These are phyloP conservation scores for Psilanteris sp. DNA, from an alignment of 1,140 invertebrate genomes.

Conservation along the genomic window DNA sequence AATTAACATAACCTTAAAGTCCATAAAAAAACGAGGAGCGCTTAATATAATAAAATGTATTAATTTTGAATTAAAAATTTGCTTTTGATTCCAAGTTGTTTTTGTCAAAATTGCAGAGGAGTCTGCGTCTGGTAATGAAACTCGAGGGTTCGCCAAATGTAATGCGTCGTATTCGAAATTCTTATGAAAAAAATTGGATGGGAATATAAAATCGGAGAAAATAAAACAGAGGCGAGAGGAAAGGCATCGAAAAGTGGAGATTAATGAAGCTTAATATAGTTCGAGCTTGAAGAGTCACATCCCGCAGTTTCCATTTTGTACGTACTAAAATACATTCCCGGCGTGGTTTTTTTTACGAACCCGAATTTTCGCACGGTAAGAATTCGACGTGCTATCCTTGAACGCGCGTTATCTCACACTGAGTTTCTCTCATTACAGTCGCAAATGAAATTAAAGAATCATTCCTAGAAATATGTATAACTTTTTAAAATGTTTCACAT, in stretches of 20 bases:
- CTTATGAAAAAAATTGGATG: slow-evolving; percentile 2
- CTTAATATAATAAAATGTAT: too few relatives aligned
- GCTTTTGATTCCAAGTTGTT: background rate
- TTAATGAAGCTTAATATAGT: slow-evolving; percentile 11
- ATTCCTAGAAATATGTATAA: slow-evolving; percentile 2
- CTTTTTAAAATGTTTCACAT: slow-evolving; percentile 7
- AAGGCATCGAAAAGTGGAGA: slow-evolving; percentile 2
- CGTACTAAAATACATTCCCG: too few relatives aligned
- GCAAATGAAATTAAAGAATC: slow-evolving; percentile 5
- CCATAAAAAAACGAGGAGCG: too few relatives aligned
- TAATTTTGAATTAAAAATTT: background rate
- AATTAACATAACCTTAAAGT: too few relatives aligned
- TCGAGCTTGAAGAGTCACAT: slow-evolving; percentile 1
- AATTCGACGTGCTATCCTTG: background rate
- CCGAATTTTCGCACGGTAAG: background rate
- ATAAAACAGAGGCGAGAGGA: background rate
- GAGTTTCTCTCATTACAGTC: slow-evolving; percentile 9
- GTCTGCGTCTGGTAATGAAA: background rate
- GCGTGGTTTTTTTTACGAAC: background rate
- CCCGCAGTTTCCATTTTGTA: too few relatives aligned
- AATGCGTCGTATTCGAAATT: background rate
- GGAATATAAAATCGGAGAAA: slow-evolving; percentile 15
- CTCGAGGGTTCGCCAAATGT: background rate
- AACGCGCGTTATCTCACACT: background rate
- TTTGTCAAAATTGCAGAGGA: background rate